Evolutionary conservation across 1,140 invertebrate species (phyloP), one percentile per base, ranked within the genome.

Genomic region (Idris sp.): DNA sequence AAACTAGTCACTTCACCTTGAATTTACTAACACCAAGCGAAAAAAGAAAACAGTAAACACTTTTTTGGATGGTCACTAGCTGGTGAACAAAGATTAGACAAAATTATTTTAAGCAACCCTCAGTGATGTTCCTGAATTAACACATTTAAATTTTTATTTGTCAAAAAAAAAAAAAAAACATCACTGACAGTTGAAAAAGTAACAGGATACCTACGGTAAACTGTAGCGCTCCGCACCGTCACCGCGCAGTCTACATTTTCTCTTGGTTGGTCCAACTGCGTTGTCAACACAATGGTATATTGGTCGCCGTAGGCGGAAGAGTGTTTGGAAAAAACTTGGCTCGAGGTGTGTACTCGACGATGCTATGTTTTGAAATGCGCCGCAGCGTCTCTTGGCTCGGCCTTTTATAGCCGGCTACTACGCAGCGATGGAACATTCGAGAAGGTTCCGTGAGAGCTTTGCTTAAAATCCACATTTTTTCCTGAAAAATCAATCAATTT

Each of bases 331-430:
- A 71, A 22, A 6, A 4, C 19, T 68, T 62, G 43, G 0, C 53
- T 71, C 26, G 33, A 61, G 68, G 75, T 83, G 77, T 72, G 65
- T 71, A 82, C 81, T 77, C 72, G 65, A 73, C 80, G 74, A 78
- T 76, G 76, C 53, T 78, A 64, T 76, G 68, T 85, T 85, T 82
- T 81, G 83, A 81, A 87, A 86, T 87, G 82, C 78, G 49, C 74
- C 49, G n/a, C 38, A 48, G n/a, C 46, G 44, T 36, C 67, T 44
- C 31, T 36, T 64, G 54, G 18, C 44, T 64, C 71, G 8, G 40
- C 46, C 74, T 86, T 87, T 71, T 87, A 86, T 87, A 87, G 75
- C 26, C 76, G 54, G 65, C 73, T 67, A 69, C 71, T 76, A 65
- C 78, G 78, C 74, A 79, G 53, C 56, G 74, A 75, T 56, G 61